Evolutionary conservation across 2,113 vertebrate species (phyloP), one percentile per base, ranked within the genome.

Genomic region (Sinocyclocheilus anophthalmus): DNA sequence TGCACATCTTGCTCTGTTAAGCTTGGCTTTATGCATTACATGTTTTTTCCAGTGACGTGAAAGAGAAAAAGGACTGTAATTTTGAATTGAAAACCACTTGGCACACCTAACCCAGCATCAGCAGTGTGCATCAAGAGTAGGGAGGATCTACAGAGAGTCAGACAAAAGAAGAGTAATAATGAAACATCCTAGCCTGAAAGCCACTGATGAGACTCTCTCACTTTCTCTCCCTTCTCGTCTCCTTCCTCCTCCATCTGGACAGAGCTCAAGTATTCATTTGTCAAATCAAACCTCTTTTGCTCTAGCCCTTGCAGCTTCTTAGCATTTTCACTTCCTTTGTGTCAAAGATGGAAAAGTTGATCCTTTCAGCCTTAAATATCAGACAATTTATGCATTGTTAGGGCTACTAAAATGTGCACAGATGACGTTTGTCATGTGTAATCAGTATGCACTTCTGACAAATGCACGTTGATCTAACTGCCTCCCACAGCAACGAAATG

Each of bases 21-120:
- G 84, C 93, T 93, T 95, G 94, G 95, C 95, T 94, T 95, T 95
- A 95, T 95, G 95, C 96, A 95, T 96, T 95, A 95, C 94, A 95
- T 93, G 93, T 96, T 96, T 94, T 96, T 96, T 96, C 94, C 95
- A 95, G 95, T 96, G 95, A 96, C 94, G 95, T 94, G 94, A 95
- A 96, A 84, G 61, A 85, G 95, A 95, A 83, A 95, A 96, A 95
- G 95, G 94, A 95, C 94, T 96, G 94, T 96, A 96, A 96, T 97
- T 96, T 96, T 95, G 95, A 96, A 96, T 96, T 96, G 95, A 96
- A 96, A 95, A 95, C 94, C 95, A 96, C 95, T 96, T 96, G 95
- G 96, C 95, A 95, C 95, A 96, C 95, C 95, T 95, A 95, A 94
- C 94, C 95, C 65, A 78, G 61, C 88, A 59, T 86, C 87, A 95